Percentiles rank a stretch among this genome's conserved stretches.
phyloP scores from a whole-genome alignment of 2,797 vertebrate species.

The Neosilurus hyrtlii region DNA sequence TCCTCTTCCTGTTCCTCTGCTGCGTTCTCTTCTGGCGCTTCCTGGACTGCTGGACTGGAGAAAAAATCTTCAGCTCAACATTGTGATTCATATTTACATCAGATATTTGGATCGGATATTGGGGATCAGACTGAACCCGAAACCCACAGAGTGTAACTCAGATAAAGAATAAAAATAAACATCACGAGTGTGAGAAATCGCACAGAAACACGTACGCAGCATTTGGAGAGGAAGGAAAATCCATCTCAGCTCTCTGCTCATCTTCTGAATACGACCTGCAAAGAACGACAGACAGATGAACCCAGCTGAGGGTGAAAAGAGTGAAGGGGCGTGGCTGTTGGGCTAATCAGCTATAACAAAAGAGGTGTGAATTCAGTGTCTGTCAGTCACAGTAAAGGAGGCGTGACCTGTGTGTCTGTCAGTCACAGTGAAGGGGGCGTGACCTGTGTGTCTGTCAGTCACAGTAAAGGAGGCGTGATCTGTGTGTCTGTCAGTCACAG shows the following conservation, averaged over 20 bases:
- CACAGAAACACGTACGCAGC: constrained; percentile 26
- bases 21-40: constrained; percentile 38
- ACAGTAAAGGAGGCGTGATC: neutral
- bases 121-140: neutral
- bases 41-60: constrained; percentile 57
- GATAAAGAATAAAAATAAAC: neutral
- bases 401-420: too few species aligned
- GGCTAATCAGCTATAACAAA: neutral
- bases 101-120: neutral
- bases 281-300: neutral
- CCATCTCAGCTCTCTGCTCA: constrained; percentile 41
- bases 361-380: neutral
- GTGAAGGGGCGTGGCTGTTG: neutral
- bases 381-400: neutral
- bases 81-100: neutral
- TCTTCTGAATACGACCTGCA: constrained; percentile 47
- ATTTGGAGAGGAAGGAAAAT: constrained; percentile 38
- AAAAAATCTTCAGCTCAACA: neutral
- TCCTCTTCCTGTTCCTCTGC: constrained; percentile 63
- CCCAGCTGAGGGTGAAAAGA: neutral
- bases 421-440: neutral
- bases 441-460: neutral
- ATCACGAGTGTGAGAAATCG: neutral
- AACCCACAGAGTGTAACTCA: neutral
- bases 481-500: neutral